A percentile compares a stretch with the other conserved stretches of the same genome.
Conservation (phyloP, 2,888 invertebrate species). For the Drosophila neotestacea region DNA sequence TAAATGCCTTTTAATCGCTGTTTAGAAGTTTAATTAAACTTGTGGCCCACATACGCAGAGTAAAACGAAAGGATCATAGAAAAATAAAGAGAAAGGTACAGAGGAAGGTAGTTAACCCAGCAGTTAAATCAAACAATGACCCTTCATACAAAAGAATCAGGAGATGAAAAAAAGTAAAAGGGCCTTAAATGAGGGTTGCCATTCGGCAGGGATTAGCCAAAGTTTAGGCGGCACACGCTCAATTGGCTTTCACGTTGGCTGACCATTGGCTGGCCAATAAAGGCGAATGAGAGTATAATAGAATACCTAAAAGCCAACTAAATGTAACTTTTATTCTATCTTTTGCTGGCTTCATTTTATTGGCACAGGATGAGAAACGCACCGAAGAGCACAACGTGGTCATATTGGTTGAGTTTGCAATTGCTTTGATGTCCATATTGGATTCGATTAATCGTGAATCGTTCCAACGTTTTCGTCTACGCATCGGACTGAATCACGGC, state of each 20-base stretch:
- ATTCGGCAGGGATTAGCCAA: constrained; percentile 61
- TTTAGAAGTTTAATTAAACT: constrained; percentile 72
- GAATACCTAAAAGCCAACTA: constrained; percentile 51
- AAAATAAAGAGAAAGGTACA: background rate
- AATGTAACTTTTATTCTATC: constrained; percentile 42
- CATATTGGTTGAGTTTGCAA: constrained; percentile 96
- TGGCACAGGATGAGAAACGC: constrained; percentile 89
- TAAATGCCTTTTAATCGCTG: constrained; percentile 65
- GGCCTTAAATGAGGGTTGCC: constrained; percentile 61
- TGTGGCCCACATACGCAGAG: constrained; percentile 23
- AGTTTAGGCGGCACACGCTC: constrained; percentile 56
- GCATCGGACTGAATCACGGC: constrained; percentile 89
- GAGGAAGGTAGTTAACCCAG: constrained; percentile 12
- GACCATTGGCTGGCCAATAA: constrained; percentile 48
- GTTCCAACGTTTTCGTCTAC: constrained; percentile 97
- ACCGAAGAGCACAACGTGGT: constrained; percentile 95
- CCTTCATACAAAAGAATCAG: constrained; percentile 32
- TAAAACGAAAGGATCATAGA: background rate
- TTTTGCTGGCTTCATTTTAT: constrained; percentile 1
- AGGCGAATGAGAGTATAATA: constrained; percentile 43
- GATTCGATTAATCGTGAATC: constrained; percentile 98
- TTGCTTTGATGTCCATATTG: constrained; percentile 95
- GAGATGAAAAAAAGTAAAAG: constrained; percentile 38
- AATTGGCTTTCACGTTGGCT: constrained; percentile 58
- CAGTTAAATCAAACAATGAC: constrained; percentile 60